These are phyloP conservation scores for Pseudomyrmex gracilis DNA, from an alignment of 1,140 invertebrate species.

Conservation along the genomic window DNA sequence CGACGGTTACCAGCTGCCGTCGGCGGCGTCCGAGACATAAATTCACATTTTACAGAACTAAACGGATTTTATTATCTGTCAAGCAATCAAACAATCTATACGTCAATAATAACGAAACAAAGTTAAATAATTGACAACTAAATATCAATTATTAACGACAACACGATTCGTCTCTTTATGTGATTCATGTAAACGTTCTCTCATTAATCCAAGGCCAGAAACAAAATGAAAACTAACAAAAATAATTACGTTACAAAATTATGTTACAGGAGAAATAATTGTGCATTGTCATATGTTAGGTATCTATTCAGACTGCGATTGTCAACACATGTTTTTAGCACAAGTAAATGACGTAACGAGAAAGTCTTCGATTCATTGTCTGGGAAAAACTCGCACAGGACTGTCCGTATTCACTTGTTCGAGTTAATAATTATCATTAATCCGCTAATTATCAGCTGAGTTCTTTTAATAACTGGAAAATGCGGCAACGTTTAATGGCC, in stretches of 20 bases:
- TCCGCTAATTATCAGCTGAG: conserved; percentile 74
- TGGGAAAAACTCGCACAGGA: conserved; percentile 68
- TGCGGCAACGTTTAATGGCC: conserved; percentile 75
- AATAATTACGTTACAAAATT: no score
- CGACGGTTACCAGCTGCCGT: conserved; percentile 5
- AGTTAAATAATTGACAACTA: no score
- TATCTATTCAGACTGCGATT: background rate
- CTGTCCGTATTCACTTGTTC: conserved; percentile 61
- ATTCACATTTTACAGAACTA: no score
- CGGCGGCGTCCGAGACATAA: background rate
- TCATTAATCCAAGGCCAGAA: background rate
- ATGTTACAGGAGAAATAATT: background rate
- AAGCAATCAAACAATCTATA: no score
- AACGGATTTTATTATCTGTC: background rate
- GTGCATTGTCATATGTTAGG: background rate
- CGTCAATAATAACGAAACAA: no score
- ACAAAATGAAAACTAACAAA: conserved; percentile 11
- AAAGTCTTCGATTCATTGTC: conserved; percentile 63
- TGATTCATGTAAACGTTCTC: background rate
- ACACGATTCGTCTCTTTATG: no score
- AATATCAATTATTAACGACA: no score
- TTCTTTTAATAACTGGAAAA: conserved; percentile 77
- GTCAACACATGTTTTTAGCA: conserved; percentile 10
- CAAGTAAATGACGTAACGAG: conserved; percentile 51
- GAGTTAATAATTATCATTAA: conserved; percentile 80